Conservation (phyloP, 1,140 invertebrate genomes). For the Ctenoplectra terminalis region DNA sequence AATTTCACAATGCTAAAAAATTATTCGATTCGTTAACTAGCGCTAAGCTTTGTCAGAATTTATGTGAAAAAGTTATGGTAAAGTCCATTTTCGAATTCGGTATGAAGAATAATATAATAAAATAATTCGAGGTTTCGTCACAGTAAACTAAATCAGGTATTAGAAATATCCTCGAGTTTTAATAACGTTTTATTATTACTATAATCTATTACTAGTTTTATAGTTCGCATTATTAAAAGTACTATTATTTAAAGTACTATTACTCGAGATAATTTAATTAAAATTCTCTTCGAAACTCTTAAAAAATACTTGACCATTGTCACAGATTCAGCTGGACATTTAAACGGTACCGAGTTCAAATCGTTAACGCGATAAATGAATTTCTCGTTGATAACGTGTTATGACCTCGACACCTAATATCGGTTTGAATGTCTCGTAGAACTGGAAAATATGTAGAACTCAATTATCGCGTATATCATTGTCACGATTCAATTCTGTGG, state of each 20-base stretch:
- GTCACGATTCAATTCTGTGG: background rate
- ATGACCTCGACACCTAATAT: background rate
- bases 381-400: background rate
- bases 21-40: too few species aligned
- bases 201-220: background rate
- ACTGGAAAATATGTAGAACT: background rate
- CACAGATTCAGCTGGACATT: background rate
- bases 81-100: too few species aligned
- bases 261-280: too few species aligned
- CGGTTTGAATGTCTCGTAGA: background rate
- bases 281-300: background rate
- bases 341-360: background rate
- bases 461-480: conserved; percentile 16
- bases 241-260: background rate
- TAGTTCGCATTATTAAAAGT: background rate
- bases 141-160: too few species aligned
- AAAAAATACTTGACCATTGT: background rate
- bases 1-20: too few species aligned
- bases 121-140: too few species aligned
- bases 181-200: background rate
- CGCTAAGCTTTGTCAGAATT: too few species aligned
- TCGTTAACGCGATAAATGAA: background rate
- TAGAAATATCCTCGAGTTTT: too few species aligned
- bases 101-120: too few species aligned
- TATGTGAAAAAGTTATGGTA: too few species aligned